Base-by-base conservation (phyloP, 1,140 invertebrate genomes). In the Macrobrachium nipponense region DNA sequence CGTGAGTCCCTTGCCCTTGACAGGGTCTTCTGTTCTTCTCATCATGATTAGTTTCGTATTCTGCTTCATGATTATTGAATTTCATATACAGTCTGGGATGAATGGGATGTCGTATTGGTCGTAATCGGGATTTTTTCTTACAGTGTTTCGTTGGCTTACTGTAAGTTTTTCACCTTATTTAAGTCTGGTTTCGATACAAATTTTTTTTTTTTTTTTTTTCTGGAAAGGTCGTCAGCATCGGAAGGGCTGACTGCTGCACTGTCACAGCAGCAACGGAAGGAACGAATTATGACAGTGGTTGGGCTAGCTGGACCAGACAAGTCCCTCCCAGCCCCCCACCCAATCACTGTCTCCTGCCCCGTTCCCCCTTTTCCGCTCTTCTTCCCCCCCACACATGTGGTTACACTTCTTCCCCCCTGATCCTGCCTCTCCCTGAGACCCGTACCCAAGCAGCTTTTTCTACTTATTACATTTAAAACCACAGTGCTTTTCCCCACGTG, bases 211-310 rank as follows among this genome's bases (percentile, higher is more conserved):
- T 12, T 51, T 51, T 2, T 51, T 51, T 27, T 58, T 43, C 2
- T 62, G 43, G 23, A 64, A 70, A 44, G 82, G 82, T 51, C 82
- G 36, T 64, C 73, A 83, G 73, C 72, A 77, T 36, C 70, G 72
- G 81, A 70, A 23, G 23, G 76, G 51, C 51, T 51, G 20, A 59
- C 76, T 12, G 51, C 76, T 12, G 78, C 75, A 77, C 78, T 27
- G 78, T 51, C 44, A 44, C 72, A 76, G 72, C 81, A 82, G 81
- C 23, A 62, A 73, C 73, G 75, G 82, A 76, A 83, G 75, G 72
- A 83, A 83, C 73, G 76, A 36, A 83, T 83, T 75, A 75, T 66
- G 80, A 44, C 59, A 51, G 80, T 23, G 51, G 44, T 44, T 23
- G 44, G 23, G 23, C 68, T 23, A 27, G 68, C 68, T 70, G 68